Conservation (phyloP, 2,888 invertebrate species). For the Scaptomyza caliginosa region DNA sequence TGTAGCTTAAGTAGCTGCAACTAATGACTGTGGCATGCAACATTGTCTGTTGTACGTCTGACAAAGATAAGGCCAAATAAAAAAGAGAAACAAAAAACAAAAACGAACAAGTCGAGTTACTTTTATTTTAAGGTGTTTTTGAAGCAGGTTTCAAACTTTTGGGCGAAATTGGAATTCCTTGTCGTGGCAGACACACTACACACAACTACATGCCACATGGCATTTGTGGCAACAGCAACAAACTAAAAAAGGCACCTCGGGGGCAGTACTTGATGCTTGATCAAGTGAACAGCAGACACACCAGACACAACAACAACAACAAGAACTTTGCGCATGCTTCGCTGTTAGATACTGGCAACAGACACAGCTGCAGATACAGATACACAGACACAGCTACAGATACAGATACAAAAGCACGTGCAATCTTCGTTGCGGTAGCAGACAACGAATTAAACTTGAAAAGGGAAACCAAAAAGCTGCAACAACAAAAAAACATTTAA, state of each 20-base stretch:
- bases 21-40: constrained; percentile 24
- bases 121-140: constrained; percentile 24
- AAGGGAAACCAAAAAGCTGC: constrained; percentile 32
- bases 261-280: constrained; percentile 67
- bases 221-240: constrained; percentile 37
- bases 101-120: constrained; percentile 28
- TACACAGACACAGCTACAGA: constrained; percentile 4
- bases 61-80: constrained; percentile 2
- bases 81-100: too few species aligned
- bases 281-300: constrained; percentile 71
- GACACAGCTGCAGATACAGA: constrained; percentile 27
- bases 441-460: constrained; percentile 29
- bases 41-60: constrained; percentile 40
- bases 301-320: constrained; percentile 39
- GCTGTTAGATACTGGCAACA: constrained; percentile 63
- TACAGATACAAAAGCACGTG: constrained; percentile 59
- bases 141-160: constrained; percentile 16
- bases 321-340: constrained; percentile 62
- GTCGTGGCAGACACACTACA: constrained; percentile 35
- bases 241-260: constrained; percentile 10
- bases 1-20: constrained; percentile 6
- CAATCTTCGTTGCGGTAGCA: constrained; percentile 38
- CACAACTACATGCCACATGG: constrained; percentile 58
- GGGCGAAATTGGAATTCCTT: constrained; percentile 56
- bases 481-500: constrained; percentile 4